These are phyloP conservation scores for Chaetodon trifascialis DNA, from an alignment of 2,113 vertebrate genomes.

Conservation along the genomic window DNA sequence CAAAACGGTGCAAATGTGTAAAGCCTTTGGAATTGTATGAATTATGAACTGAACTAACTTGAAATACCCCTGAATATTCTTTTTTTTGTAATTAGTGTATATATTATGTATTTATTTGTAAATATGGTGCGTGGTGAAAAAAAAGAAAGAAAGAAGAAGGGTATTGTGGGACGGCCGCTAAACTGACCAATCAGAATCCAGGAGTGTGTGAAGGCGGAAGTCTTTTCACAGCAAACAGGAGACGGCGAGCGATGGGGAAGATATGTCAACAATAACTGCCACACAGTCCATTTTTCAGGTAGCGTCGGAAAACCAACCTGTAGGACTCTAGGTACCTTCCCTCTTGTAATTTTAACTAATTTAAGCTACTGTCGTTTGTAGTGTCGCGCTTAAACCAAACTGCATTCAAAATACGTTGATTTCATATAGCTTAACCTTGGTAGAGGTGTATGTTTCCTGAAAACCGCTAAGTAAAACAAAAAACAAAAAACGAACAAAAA, in stretches of 20 bases:
- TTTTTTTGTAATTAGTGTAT: no score
- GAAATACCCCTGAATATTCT: no score
- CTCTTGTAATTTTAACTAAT: background rate
- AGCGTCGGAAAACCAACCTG: background rate
- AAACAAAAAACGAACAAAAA: no score
- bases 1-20: no score
- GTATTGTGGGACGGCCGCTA: background rate
- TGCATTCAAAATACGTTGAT: background rate
- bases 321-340: background rate
- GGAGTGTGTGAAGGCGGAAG: conserved; percentile 32
- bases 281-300: background rate
- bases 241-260: background rate
- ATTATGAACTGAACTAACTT: no score
- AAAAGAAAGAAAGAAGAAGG: no score
- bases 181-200: conserved; percentile 43
- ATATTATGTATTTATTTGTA: no score
- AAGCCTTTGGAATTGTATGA: no score
- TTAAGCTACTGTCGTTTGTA: background rate
- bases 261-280: background rate
- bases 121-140: no score
- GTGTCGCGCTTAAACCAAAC: background rate
- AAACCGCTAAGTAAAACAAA: background rate
- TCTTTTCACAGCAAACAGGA: background rate
- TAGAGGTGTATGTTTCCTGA: no score
- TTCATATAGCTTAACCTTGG: background rate